These are phyloP conservation scores for Eonycteris spelaea DNA, from an alignment of 2,113 vertebrate species.

Conservation along the genomic window DNA sequence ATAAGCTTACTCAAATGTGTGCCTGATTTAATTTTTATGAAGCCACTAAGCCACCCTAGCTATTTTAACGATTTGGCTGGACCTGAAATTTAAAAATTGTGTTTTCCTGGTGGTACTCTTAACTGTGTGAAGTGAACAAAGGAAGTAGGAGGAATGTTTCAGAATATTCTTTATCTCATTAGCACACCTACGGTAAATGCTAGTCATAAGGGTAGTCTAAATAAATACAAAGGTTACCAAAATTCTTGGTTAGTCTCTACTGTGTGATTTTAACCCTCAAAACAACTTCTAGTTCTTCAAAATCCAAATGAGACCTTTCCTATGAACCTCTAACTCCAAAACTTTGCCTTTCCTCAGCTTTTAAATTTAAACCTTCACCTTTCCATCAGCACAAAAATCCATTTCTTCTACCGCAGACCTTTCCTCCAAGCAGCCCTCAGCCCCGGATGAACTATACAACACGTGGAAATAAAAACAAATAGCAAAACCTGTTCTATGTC, in stretches of 20 bases:
- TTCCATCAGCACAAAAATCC: neutral
- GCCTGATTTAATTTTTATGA: conserved; percentile 65
- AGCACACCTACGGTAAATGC: neutral
- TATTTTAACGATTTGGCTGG: conserved; percentile 50
- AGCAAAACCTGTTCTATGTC: neutral
- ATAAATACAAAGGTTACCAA: neutral
- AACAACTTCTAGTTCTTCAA: neutral
- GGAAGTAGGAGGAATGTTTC: neutral
- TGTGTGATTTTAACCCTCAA: conserved; percentile 8
- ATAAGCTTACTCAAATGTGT: conserved; percentile 58
- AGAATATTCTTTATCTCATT: neutral
- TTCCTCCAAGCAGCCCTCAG: neutral
- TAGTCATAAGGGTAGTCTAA: neutral
- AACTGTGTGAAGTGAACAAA: neutral
- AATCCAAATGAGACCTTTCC: neutral
- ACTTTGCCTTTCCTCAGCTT: neutral
- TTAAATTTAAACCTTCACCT: neutral
- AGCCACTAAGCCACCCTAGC: conserved; percentile 32
- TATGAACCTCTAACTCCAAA: neutral
- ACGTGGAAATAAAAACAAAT: neutral
- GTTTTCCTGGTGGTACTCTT: conserved; percentile 1
- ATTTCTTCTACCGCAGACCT: neutral
- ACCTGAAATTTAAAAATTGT: conserved; percentile 45
- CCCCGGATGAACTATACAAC: neutral
- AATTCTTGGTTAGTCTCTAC: neutral